Evolutionary conservation across 1,140 invertebrate genomes (phyloP).

Genomic region (Ceratina calcarata): DNA sequence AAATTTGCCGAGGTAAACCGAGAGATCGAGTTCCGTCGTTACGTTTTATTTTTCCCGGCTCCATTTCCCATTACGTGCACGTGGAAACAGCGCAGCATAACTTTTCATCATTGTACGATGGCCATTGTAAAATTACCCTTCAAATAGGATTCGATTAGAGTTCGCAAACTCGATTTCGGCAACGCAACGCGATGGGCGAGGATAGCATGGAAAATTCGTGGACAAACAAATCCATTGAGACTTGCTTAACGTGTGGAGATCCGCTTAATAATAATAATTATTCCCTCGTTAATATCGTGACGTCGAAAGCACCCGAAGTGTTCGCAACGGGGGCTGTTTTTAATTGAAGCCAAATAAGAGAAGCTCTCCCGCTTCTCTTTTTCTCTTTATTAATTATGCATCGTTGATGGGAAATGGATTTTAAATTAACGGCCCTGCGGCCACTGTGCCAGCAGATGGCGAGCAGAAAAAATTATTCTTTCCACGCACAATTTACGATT

Average conservation of each 20-base stretch:
- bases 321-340: slow-evolving; percentile 40
- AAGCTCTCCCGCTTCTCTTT: background rate
- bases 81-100: background rate
- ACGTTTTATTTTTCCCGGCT: too few relatives aligned
- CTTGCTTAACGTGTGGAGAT: slow-evolving; percentile 15
- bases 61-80: too few relatives aligned
- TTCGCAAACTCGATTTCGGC: background rate
- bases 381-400: background rate
- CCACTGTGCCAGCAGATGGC: too few relatives aligned
- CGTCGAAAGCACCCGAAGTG: slow-evolving; percentile 38
- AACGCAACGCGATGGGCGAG: background rate
- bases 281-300: slow-evolving; percentile 49
- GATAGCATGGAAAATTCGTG: slow-evolving; percentile 25
- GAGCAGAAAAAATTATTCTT: too few relatives aligned
- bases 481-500: too few relatives aligned
- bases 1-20: too few relatives aligned
- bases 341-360: slow-evolving; percentile 30
- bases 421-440: background rate
- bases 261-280: slow-evolving; percentile 37
- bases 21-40: too few relatives aligned
- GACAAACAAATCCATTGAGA: slow-evolving; percentile 36
- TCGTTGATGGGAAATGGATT: background rate
- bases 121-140: background rate
- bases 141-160: background rate
- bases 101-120: too few relatives aligned